Conservation (phyloP, 2,888 invertebrate species). For the Cerastoderma edule region DNA sequence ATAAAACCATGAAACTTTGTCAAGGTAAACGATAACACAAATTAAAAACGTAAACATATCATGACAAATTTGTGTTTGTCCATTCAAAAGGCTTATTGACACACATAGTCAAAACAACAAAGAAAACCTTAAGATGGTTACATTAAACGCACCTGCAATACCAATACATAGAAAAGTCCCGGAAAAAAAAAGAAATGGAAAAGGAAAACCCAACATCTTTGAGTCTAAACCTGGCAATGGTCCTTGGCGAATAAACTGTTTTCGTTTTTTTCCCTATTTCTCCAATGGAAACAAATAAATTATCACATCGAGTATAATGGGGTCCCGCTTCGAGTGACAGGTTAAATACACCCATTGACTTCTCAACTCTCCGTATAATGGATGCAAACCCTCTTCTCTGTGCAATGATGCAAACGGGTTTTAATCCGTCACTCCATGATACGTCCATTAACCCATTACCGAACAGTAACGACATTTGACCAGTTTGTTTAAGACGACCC, state of each 20-base stretch:
- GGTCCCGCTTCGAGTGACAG: neutral
- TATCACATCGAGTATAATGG: neutral
- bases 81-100: too few relatives aligned
- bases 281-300: constrained; percentile 7
- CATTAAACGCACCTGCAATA: neutral
- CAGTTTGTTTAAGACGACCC: neutral
- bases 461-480: neutral
- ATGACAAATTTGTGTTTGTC: too few relatives aligned
- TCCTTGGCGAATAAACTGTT: neutral
- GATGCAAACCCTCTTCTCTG: constrained; percentile 23
- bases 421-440: constrained; percentile 52
- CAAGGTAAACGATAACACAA: too few relatives aligned
- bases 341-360: constrained; percentile 19
- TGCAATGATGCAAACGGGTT: constrained; percentile 49
- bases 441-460: constrained; percentile 2
- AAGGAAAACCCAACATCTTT: neutral
- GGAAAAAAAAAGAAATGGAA: neutral
- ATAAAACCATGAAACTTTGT: too few relatives aligned
- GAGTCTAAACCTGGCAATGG: neutral
- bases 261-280: neutral
- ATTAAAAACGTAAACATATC: too few relatives aligned
- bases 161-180: neutral
- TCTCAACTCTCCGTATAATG: neutral
- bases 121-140: neutral
- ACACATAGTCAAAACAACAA: too few relatives aligned